Percentiles rank a stretch among this genome's conserved stretches.
These are phyloP conservation scores for Cordilura impudica DNA, from an alignment of 2,888 invertebrate genomes.

Conservation along the genomic window DNA sequence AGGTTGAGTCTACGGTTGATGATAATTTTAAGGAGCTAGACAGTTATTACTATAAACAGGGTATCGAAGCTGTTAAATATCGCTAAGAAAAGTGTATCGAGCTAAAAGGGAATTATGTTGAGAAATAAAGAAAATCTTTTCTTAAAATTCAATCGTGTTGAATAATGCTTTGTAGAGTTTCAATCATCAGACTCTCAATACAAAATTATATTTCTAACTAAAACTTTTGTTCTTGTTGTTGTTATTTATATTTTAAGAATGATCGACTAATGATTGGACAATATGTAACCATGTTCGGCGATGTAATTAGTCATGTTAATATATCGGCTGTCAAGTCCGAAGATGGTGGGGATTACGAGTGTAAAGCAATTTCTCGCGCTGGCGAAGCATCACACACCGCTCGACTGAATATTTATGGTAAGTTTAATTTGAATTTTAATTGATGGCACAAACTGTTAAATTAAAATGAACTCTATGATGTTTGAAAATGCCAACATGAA, in stretches of 20 bases:
- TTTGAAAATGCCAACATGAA: not conserved
- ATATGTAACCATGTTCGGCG: conserved; percentile 93
- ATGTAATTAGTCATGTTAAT: conserved; percentile 94
- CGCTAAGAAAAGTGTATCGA: too few relatives aligned
- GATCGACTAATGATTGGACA: conserved; percentile 91
- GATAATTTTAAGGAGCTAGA: too few relatives aligned
- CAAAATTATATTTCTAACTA: too few relatives aligned
- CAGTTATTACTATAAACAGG: too few relatives aligned
- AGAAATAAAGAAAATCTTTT: too few relatives aligned
- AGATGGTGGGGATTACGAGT: conserved; percentile 93
- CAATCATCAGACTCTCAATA: too few relatives aligned
- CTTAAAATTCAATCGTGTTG: too few relatives aligned
- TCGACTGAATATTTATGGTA: conserved; percentile 90
- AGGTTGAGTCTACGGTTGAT: too few relatives aligned
- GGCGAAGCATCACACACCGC: conserved; percentile 89
- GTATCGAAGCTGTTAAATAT: too few relatives aligned
- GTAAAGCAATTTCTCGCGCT: conserved; percentile 88
- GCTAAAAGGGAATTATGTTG: too few relatives aligned
- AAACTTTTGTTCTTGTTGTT: conserved; percentile 1
- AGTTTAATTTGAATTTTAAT: conserved; percentile 63
- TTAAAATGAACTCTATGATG: not conserved
- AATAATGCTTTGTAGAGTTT: too few relatives aligned
- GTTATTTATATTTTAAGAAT: conserved; percentile 72
- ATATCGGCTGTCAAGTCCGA: conserved; percentile 90
- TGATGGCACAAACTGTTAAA: conserved; percentile 37